Evolutionary conservation across 2,797 vertebrate species (phyloP).

Genomic region (Poeciliopsis presidionis): DNA sequence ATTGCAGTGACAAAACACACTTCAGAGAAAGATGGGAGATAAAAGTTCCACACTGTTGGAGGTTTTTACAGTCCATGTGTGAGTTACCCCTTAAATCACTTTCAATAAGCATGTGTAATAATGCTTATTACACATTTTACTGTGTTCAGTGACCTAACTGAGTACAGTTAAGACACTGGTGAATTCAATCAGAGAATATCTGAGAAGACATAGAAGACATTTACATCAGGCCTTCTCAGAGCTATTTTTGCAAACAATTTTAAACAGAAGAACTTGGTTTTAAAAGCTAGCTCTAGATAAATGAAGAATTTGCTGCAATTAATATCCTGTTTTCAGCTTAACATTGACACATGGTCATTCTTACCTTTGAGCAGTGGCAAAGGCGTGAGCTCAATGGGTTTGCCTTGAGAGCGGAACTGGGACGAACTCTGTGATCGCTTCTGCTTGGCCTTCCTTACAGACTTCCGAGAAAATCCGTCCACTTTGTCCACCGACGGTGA

Average conservation of each 20-base stretch:
- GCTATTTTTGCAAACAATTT: background rate
- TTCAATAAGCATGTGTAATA: background rate
- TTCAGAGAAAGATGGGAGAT: background rate
- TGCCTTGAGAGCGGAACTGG: slow-evolving; percentile 99
- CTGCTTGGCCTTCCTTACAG: slow-evolving; percentile 99
- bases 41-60: background rate
- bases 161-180: background rate
- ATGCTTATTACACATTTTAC: background rate
- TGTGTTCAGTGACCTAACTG: no score
- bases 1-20: background rate
- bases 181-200: background rate
- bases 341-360: slow-evolving; percentile 23
- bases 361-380: slow-evolving; percentile 99
- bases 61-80: background rate
- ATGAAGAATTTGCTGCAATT: background rate
- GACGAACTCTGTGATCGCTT: slow-evolving; percentile 99
- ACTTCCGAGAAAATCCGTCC: slow-evolving; percentile 99
- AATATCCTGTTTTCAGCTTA: background rate
- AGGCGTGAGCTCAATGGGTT: slow-evolving; percentile 98
- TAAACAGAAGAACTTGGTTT: background rate
- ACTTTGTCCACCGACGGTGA: slow-evolving; percentile 99
- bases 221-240: background rate
- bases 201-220: background rate
- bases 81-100: background rate
- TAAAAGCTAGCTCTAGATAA: background rate